Evolutionary conservation across 2,888 invertebrate species (phyloP), one percentile per base, ranked within the genome.

Genomic region (Pharmacophagus antenor): DNA sequence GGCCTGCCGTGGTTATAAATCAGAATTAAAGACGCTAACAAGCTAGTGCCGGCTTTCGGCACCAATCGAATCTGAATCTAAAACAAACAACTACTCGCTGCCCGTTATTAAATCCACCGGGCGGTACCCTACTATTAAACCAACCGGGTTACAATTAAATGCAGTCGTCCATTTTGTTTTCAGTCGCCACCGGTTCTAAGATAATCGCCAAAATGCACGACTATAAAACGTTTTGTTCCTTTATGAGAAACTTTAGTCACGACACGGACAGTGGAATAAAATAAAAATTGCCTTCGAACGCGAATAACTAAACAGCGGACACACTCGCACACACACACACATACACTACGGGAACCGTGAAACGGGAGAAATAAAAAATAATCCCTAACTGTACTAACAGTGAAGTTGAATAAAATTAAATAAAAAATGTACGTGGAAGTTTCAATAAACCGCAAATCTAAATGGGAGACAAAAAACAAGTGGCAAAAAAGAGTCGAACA

Each of bases 1-100:
- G 80, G 76, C 82, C 78, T 79, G 80, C 79, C 78, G 80, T 76
- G 71, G 77, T 80, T 80, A 88, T 88, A 88, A 89, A 88, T 89
- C 84, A 86, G 80, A 85, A 85, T 86, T 86, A 88, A 83, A 80
- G 76, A 83, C 75, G 75, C 73, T 80, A 80, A 82, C 79, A 74
- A 75, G 75, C 72, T 73, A 73, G 77, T 77, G 80, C 75, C 77
- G 73, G 79, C 78, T 81, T 84, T 83, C 81, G 81, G 81, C 76
- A 73, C 69, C 81, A 77, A 82, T 86, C 86, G 83, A 84, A 84
- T 79, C 79, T 67, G 74, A 79, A 69, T 75, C 77, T 74, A 85
- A 89, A 89, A 88, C 88, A 89, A 90, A 90, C 86, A 88, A 73
- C 63, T 63, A 60, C 79, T 75, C 76, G 79, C 76, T 67, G 71